Evolutionary conservation across 2,113 vertebrate species (phyloP), one percentile per base, ranked within the genome.

Genomic region (Gambusia affinis): DNA sequence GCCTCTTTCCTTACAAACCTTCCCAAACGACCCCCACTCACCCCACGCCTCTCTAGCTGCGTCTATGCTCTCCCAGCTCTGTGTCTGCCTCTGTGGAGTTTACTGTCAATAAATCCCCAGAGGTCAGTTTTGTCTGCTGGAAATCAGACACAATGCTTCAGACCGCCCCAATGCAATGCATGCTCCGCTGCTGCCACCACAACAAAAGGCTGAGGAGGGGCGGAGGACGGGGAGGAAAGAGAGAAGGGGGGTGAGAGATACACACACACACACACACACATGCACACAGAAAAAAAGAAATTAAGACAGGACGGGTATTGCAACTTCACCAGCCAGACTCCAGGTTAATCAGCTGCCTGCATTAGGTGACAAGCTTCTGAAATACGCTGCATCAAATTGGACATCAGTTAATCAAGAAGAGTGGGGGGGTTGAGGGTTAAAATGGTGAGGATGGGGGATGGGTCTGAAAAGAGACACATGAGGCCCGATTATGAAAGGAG

Each of bases 111-210:
- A 97, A 93, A 96, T 97, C 96, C 96, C 97, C 94, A 96, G 97
- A 97, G 97, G 97, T 98, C 96, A 97, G 96, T 96, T 57, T 96
- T 95, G 96, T 96, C 96, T 97, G 96, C 95, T 96, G 95, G 96
- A 97, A 97, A 97, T 96, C 97, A 97, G 97, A 98, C 96, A 98
- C 97, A 98, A 97, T 97, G 96, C 96, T 97, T 95, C 95, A 96
- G 96, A 96, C 96, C 96, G 96, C 95, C 64, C 64, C 95, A 96
- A 94, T 89, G 90, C 96, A 94, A 94, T 95, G 96, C 96, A 95
- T 96, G 96, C 96, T 96, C 95, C 95, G 94, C 95, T 82, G 88
- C 89, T 86, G 90, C 91, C 88, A 89, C 91, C 88, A 90, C 88
- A 93, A 95, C 92, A 94, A 95, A 57, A 94, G 93, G 89, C 81